Conservation (phyloP, 1,140 invertebrate genomes). For the Nebria ingens region DNA sequence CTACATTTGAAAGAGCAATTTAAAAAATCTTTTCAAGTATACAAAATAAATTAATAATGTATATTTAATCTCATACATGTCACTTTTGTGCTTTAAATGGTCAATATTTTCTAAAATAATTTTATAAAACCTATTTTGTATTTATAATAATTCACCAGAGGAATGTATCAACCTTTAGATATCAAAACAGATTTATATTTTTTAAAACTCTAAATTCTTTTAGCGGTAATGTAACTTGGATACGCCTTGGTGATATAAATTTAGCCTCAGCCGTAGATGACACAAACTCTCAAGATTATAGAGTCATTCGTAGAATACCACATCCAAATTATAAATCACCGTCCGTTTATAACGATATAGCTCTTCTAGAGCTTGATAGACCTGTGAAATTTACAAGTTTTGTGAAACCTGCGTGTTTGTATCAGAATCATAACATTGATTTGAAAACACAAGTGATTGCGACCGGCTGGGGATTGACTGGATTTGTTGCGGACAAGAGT, state of each 20-base stretch:
- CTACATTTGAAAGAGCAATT: not conserved
- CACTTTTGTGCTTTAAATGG: no score
- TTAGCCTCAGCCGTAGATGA: not conserved
- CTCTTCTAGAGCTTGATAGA: slow-evolving; percentile 14
- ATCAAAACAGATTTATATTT: no score
- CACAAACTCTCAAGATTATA: slow-evolving; percentile 12
- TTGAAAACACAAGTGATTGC: slow-evolving; percentile 12
- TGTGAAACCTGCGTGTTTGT: slow-evolving; percentile 21
- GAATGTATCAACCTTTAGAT: no score
- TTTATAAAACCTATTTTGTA: no score
- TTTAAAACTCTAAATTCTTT: no score
- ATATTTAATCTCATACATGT: no score
- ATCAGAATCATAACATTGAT: slow-evolving; percentile 11
- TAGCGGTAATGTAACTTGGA: not conserved
- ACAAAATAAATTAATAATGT: no score
- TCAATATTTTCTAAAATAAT: no score
- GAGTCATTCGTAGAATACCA: slow-evolving; percentile 13
- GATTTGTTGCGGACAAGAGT: slow-evolving; percentile 36
- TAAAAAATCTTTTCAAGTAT: no score
- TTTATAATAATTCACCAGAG: no score
- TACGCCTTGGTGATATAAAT: slow-evolving; percentile 11
- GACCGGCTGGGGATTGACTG: slow-evolving; percentile 16
- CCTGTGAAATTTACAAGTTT: slow-evolving; percentile 11
- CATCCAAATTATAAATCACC: slow-evolving; percentile 28
- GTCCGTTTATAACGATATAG: slow-evolving; percentile 25